These are phyloP conservation scores for Neosilurus hyrtlii DNA, from an alignment of 2,797 vertebrate genomes.

Conservation along the genomic window DNA sequence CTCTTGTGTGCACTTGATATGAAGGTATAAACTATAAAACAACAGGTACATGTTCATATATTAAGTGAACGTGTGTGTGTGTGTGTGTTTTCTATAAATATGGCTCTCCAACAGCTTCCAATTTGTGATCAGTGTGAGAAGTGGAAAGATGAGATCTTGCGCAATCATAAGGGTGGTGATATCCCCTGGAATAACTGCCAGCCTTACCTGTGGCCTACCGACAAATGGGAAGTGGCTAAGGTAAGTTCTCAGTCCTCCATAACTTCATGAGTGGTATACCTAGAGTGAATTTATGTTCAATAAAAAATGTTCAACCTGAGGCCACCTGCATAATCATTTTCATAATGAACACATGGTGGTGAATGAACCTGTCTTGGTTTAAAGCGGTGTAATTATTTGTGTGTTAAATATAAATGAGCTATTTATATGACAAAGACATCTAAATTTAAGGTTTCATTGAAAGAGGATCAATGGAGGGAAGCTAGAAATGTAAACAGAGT, in stretches of 20 bases:
- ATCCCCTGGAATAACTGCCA: conserved; percentile 56
- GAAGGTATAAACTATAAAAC: background rate
- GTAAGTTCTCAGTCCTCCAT: conserved; percentile 39
- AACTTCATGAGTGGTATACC: background rate
- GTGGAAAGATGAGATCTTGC: conserved; percentile 52
- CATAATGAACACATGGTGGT: background rate
- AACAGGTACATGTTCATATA: background rate
- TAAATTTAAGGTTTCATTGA: too few species aligned
- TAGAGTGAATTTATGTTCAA: background rate
- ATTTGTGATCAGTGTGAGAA: conserved; percentile 45
- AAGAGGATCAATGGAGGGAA: too few species aligned
- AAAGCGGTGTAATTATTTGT: background rate
- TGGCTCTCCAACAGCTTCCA: conserved; percentile 19
- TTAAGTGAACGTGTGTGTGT: background rate
- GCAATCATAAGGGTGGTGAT: background rate
- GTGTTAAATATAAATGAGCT: too few species aligned
- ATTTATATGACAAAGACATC: too few species aligned
- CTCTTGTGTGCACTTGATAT: background rate
- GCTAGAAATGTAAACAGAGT: too few species aligned
- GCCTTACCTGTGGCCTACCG: conserved; percentile 52
- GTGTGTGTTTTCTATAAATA: background rate
- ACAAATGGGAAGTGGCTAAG: conserved; percentile 67
- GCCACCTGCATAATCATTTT: background rate
- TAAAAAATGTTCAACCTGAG: background rate
- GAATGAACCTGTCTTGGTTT: background rate